A percentile compares a stretch with the other conserved stretches of the same genome.
These are phyloP conservation scores for Menidia menidia DNA, from an alignment of 2,797 vertebrate genomes.

Conservation along the genomic window DNA sequence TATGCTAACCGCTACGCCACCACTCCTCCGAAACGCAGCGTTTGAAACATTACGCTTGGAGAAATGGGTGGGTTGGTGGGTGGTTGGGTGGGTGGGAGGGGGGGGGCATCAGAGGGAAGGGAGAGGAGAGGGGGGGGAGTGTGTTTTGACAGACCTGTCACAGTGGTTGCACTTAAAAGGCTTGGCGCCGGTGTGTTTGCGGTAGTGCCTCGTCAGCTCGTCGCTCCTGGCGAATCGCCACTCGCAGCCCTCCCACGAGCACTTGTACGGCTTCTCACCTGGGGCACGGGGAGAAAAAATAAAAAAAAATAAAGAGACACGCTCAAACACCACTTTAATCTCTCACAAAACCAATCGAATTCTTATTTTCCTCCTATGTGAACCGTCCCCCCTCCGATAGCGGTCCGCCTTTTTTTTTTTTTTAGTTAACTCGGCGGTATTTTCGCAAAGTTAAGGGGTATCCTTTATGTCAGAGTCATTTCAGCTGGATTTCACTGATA, in stretches of 20 bases:
- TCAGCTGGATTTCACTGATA: slow-evolving; percentile 14
- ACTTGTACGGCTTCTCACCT: slow-evolving; percentile 99
- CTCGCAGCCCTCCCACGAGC: slow-evolving; percentile 99
- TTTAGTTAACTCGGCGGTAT: neutral
- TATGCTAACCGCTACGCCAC: too few species aligned
- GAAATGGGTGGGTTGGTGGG: slow-evolving; percentile 8
- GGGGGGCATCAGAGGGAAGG: slow-evolving; percentile 25
- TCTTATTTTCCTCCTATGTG: slow-evolving; percentile 11
- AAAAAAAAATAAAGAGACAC: slow-evolving; percentile 44
- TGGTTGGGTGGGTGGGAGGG: neutral
- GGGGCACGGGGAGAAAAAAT: slow-evolving; percentile 58
- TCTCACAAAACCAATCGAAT: slow-evolving; percentile 23
- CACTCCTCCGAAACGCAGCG: neutral
- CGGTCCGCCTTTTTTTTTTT: neutral
- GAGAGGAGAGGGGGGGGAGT: slow-evolving; percentile 2
- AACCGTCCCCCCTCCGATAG: slow-evolving; percentile 14
- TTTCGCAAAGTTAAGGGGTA: neutral
- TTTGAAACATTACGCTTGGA: slow-evolving; percentile 41
- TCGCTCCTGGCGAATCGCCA: slow-evolving; percentile 99
- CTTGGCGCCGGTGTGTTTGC: slow-evolving; percentile 99
- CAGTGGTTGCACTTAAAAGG: slow-evolving; percentile 99
- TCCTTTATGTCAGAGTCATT: slow-evolving; percentile 10
- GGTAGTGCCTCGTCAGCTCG: slow-evolving; percentile 99
- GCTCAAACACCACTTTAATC: slow-evolving; percentile 54
- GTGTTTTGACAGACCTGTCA: slow-evolving; percentile 92